These are phyloP conservation scores for Cervus canadensis DNA, from an alignment of 2,113 vertebrate genomes.

Conservation along the genomic window DNA sequence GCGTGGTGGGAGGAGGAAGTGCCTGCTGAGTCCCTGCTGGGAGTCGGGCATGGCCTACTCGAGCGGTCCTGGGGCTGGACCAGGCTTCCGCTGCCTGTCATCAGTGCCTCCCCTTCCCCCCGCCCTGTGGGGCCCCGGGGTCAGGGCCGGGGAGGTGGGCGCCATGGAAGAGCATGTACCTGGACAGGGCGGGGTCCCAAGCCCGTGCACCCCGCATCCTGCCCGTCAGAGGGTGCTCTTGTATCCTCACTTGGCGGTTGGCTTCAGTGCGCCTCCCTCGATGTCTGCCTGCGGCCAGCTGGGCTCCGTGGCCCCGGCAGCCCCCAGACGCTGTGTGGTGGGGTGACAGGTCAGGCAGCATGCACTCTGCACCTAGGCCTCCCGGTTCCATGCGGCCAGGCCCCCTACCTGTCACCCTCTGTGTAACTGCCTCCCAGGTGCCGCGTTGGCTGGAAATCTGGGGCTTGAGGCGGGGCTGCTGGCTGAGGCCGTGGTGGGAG, in stretches of 20 bases:
- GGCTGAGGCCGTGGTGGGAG: background rate
- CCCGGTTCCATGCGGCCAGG: background rate
- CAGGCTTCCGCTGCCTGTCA: background rate
- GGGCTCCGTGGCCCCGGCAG: background rate
- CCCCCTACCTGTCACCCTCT: background rate
- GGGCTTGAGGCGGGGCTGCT: background rate
- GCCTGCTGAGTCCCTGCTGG: background rate
- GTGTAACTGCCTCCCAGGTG: background rate
- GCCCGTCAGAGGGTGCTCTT: background rate
- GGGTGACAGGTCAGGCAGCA: background rate
- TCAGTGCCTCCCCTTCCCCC: rapidly evolving
- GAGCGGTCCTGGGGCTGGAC: background rate
- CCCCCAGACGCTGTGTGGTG: background rate
- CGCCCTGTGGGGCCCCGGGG: background rate
- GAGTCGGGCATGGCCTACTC: background rate
- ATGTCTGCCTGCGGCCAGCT: background rate
- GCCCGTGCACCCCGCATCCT: background rate
- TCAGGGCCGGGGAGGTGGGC: background rate
- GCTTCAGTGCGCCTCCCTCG: background rate
- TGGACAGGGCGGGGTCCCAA: background rate
- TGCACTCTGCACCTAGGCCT: background rate
- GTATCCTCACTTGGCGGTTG: background rate
- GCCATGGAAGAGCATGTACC: background rate
- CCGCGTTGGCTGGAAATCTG: background rate
- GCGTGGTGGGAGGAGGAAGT: background rate